A percentile compares a stretch with the other conserved stretches of the same genome.
phyloP scores from a whole-genome alignment of 2,113 vertebrate species.

The Nothoprocta perdicaria region DNA sequence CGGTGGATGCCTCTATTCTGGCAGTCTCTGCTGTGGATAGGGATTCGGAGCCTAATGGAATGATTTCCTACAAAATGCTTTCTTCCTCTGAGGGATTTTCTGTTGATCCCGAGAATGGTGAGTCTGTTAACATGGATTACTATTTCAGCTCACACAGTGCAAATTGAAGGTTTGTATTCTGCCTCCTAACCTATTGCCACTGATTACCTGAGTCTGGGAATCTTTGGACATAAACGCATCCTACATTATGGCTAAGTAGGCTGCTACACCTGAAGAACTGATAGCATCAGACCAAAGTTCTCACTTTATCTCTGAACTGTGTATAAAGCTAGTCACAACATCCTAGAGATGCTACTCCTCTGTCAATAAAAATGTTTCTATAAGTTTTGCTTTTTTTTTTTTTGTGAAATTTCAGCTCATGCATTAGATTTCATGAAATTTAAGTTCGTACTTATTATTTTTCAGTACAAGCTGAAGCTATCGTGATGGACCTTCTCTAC shows the following conservation, averaged over 20 bases:
- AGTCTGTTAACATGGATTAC: constrained; percentile 46
- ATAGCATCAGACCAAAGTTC: accelerated
- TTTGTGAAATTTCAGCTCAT: not conserved
- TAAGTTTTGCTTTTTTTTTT: not conserved
- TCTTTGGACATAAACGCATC: not conserved
- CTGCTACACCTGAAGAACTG: not conserved
- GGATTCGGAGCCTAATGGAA: constrained; percentile 80
- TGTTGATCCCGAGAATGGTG: constrained; percentile 85
- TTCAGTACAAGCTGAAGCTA: not conserved
- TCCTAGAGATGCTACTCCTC: not conserved
- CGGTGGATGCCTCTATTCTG: constrained; percentile 73
- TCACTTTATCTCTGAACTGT: not conserved
- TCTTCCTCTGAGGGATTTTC: constrained; percentile 81
- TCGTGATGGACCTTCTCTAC: not conserved
- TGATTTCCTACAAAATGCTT: constrained; percentile 86
- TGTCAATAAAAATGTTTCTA: not conserved
- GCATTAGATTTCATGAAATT: not conserved
- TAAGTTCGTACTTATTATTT: not conserved
- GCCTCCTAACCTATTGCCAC: not conserved
- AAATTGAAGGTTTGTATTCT: not conserved
- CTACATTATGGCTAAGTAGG: not conserved
- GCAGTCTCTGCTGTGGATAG: constrained; percentile 83
- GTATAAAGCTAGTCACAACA: not conserved
- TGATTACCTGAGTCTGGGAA: not conserved
- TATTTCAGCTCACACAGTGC: not conserved